Base-by-base conservation (phyloP, 2,113 vertebrate species). In the Jaculus jaculus region DNA sequence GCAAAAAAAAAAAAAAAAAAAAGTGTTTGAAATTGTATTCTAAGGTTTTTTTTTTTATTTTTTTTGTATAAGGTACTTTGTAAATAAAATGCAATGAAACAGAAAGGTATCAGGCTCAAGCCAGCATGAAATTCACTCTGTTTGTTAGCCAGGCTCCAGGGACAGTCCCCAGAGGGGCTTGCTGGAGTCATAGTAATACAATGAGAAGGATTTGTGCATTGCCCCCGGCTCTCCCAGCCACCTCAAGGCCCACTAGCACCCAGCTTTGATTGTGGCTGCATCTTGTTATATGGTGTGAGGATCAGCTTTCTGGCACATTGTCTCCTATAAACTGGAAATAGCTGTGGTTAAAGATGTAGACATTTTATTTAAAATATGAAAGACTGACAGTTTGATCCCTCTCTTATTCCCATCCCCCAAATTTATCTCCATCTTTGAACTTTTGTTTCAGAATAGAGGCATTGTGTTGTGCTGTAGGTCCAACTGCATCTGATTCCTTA, bases 91-190 rank as follows among this genome's bases (percentile, higher is more conserved):
- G 15, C 92, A 95, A 84, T 85, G 39, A 96, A 87, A 89, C 84
- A 93, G 60, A 86, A 37, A 95, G 71, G 88, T 91, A 96, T 96
- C 95, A 97, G 77, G 69, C 75, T 96, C 95, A 97, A 95, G 94
- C 91, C 87, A 95, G 89, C 86, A 92, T 96, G 94, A 97, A 97
- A 96, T 97, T 94, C 75, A 84, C 61, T 75, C 87, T 89, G 42
- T 89, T 92, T 90, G 68, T 90, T 92, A 92, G 73, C 78, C 95
- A 96, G 84, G 92, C 91, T 85, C 92, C 83, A 32, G 66, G 8
- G 73, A 66, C 28, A n/a, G 71, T 73, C 54, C 69, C 87, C 20
- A 54, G 0, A 87, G 65, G 24, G 0, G 47, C n/a, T 78, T 68
- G 34, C 65, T 96, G 12, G 75, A 89, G 88, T 11, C 47, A 82